A percentile compares a stretch with the other conserved stretches of the same genome.
Evolutionary conservation across 1,140 invertebrate genomes (phyloP).

Genomic region (Heliconius eleuchia): DNA sequence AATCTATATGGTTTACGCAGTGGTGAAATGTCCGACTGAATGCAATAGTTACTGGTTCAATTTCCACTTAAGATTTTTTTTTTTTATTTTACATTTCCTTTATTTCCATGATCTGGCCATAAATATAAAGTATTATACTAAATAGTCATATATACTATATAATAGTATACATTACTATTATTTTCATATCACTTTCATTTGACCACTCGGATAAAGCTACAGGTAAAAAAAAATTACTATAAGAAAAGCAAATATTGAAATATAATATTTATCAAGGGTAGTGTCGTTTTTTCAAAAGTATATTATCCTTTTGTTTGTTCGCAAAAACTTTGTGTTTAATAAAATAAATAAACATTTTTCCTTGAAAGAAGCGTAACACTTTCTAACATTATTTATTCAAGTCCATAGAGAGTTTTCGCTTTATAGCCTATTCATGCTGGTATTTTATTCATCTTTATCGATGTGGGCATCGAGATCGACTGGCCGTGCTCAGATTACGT

Average conservation of each 20-base stretch:
- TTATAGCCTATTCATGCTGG: conserved; percentile 3
- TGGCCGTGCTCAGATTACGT: background rate
- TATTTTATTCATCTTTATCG: conserved; percentile 8
- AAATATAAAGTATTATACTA: too few species aligned
- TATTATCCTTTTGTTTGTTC: background rate
- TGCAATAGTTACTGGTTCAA: too few species aligned
- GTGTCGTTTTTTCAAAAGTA: background rate
- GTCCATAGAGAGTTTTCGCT: conserved; percentile 3
- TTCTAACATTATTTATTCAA: conserved; percentile 8
- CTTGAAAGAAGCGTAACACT: conserved; percentile 4
- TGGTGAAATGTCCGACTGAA: too few species aligned
- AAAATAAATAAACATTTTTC: conserved; percentile 3
- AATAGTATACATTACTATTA: too few species aligned
- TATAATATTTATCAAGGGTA: background rate
- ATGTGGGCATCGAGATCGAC: background rate
- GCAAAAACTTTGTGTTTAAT: background rate
- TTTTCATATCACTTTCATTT: too few species aligned
- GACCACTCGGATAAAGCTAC: too few species aligned
- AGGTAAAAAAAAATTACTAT: too few species aligned
- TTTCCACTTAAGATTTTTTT: too few species aligned
- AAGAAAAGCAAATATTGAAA: background rate
- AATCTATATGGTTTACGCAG: too few species aligned
- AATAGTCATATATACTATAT: too few species aligned
- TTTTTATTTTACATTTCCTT: too few species aligned
- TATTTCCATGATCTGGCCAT: too few species aligned